These are phyloP conservation scores for Plecotus auritus DNA, from an alignment of 2,113 vertebrate species.

Conservation along the genomic window DNA sequence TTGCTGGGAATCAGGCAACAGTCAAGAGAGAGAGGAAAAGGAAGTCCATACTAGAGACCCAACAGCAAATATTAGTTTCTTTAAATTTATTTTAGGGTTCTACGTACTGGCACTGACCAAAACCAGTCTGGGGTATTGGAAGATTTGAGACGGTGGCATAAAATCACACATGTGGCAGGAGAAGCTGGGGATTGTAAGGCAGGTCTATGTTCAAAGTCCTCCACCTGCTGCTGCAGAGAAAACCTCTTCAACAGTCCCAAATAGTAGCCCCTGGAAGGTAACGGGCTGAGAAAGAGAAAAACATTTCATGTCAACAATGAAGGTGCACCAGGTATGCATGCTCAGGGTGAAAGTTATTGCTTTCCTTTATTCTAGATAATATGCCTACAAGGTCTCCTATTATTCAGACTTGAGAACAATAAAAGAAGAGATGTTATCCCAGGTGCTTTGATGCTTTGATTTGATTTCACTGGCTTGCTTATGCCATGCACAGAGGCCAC, in stretches of 20 bases:
- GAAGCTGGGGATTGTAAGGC: not conserved
- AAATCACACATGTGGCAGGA: rapidly evolving
- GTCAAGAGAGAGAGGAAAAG: not conserved
- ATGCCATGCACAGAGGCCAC: not conserved
- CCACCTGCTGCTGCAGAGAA: not conserved
- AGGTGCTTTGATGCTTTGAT: not conserved
- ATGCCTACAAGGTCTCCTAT: not conserved
- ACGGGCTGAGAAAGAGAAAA: not conserved
- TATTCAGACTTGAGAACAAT: not conserved
- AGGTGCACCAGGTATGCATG: not conserved
- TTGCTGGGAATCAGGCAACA: not conserved
- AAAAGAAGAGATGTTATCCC: not conserved
- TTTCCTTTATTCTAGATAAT: not conserved
- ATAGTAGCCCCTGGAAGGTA: not conserved
- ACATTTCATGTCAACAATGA: not conserved
- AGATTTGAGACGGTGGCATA: not conserved
- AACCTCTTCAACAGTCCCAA: not conserved
- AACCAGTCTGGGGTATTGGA: not conserved
- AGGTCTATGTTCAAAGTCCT: not conserved
- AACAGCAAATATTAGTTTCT: conserved; percentile 11
- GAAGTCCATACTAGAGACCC: not conserved
- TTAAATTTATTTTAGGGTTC: not conserved
- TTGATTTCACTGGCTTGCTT: not conserved
- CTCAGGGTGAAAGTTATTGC: not conserved
- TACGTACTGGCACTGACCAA: not conserved